A percentile compares a stretch with the other conserved stretches of the same genome.
Evolutionary conservation across 2,113 vertebrate species (phyloP).

Genomic region (Macquaria ambigua): DNA sequence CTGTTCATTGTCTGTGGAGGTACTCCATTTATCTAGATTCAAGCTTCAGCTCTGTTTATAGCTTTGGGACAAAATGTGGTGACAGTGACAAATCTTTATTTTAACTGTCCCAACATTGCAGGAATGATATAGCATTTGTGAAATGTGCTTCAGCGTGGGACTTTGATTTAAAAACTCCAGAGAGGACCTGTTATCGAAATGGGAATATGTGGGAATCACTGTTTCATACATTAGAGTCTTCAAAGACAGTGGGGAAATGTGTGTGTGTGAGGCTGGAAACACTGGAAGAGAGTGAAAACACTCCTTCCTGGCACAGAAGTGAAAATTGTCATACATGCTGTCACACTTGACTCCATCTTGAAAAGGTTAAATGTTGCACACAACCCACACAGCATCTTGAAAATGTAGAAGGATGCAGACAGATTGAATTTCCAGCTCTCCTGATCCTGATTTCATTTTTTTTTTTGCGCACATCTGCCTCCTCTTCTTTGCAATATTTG

Average conservation of each 20-base stretch:
- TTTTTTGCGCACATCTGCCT: conserved; percentile 22
- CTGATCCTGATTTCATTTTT: conserved; percentile 23
- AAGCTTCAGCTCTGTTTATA: not conserved
- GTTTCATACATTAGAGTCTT: conserved; percentile 50
- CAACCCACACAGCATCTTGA: conserved; percentile 73
- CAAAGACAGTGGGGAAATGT: not conserved
- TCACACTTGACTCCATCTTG: conserved; percentile 55
- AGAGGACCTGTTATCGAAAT: conserved; percentile 22
- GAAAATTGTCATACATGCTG: conserved; percentile 42
- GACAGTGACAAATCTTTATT: conserved; percentile 15
- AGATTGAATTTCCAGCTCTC: conserved; percentile 32
- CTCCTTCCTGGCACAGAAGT: conserved; percentile 24
- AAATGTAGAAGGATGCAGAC: conserved; percentile 51
- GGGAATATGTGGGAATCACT: conserved; percentile 29
- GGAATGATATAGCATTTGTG: not conserved
- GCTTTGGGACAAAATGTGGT: not conserved
- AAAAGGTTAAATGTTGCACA: conserved; percentile 56
- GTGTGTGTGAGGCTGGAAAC: conserved; percentile 21
- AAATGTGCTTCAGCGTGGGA: conserved; percentile 24
- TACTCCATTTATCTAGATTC: not conserved
- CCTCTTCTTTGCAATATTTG: not conserved
- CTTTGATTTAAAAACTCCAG: conserved; percentile 29
- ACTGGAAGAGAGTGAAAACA: conserved; percentile 11
- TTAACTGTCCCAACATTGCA: not conserved
- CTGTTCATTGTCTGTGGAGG: not conserved